These are phyloP conservation scores for Phoxinus dragarum DNA, from an alignment of 2,797 vertebrate genomes.

Conservation along the genomic window DNA sequence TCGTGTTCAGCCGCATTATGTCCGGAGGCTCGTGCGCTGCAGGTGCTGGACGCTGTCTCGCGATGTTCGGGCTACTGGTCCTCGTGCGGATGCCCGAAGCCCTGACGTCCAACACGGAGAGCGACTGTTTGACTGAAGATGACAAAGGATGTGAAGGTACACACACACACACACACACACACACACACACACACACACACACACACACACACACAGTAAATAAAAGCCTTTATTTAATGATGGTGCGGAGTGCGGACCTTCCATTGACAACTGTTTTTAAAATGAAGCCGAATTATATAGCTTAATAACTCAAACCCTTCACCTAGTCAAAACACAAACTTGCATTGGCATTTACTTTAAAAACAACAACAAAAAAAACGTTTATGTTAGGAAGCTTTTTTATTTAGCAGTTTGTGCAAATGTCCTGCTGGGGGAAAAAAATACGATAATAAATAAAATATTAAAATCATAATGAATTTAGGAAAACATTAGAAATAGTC, in stretches of 20 bases:
- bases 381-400: not conserved
- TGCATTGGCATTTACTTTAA: not conserved
- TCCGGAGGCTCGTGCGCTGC: slow-evolving; percentile 1
- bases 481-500: not conserved
- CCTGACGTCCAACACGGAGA: not conserved
- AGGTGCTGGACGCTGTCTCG: slow-evolving; percentile 4
- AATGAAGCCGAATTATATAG: not conserved
- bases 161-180: not conserved
- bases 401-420: not conserved
- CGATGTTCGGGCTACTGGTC: slow-evolving; percentile 22
- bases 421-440: too few relatives aligned
- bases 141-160: slow-evolving; percentile 24
- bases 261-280: not conserved
- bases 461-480: not conserved
- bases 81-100: slow-evolving; percentile 6
- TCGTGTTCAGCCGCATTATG: slow-evolving; percentile 11
- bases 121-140: not conserved
- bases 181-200: not conserved
- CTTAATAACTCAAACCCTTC: not conserved
- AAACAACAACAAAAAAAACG: not conserved
- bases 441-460: not conserved
- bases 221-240: not conserved
- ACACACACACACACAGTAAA: too few relatives aligned
- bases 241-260: not conserved
- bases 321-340: not conserved